These are phyloP conservation scores for Drosophila oshimai DNA, from an alignment of 1,140 invertebrate genomes.

Conservation along the genomic window DNA sequence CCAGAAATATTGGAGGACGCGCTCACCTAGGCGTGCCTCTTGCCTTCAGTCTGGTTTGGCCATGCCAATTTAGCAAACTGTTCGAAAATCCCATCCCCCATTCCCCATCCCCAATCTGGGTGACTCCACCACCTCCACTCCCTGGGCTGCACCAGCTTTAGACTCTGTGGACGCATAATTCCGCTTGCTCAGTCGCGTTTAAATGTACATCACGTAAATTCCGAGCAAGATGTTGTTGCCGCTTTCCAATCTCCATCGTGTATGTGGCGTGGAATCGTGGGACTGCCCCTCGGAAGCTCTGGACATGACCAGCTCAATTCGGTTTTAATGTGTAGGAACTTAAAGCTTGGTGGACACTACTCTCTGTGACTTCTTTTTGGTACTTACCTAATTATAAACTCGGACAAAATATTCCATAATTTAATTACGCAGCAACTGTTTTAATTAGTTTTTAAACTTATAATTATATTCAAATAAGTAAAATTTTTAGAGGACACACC, in stretches of 20 bases:
- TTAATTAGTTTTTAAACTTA: too few species aligned
- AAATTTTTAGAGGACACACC: too few species aligned
- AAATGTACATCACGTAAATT: conserved; percentile 77
- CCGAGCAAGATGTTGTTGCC: conserved; percentile 62
- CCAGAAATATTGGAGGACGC: conserved; percentile 22
- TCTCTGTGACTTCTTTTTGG: background rate
- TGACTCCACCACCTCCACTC: background rate
- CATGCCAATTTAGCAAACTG: conserved; percentile 69
- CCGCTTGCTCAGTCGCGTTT: conserved; percentile 65
- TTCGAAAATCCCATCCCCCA: conserved; percentile 30
- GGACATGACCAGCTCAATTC: conserved; percentile 13
- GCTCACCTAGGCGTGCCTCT: conserved; percentile 47
- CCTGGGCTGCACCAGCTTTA: conserved; percentile 2
- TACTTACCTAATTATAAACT: background rate
- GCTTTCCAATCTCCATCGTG: conserved; percentile 26
- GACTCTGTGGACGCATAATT: conserved; percentile 59
- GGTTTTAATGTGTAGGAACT: conserved; percentile 1
- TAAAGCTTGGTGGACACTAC: background rate
- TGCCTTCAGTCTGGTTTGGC: conserved; percentile 58
- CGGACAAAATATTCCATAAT: background rate
- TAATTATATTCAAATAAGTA: too few species aligned
- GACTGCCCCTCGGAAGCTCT: background rate
- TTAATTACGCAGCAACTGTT: background rate
- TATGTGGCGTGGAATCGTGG: conserved; percentile 44
- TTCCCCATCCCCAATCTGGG: too few species aligned